Base-by-base conservation (phyloP, 2,888 invertebrate genomes). In the Caenorhabditis afra region DNA sequence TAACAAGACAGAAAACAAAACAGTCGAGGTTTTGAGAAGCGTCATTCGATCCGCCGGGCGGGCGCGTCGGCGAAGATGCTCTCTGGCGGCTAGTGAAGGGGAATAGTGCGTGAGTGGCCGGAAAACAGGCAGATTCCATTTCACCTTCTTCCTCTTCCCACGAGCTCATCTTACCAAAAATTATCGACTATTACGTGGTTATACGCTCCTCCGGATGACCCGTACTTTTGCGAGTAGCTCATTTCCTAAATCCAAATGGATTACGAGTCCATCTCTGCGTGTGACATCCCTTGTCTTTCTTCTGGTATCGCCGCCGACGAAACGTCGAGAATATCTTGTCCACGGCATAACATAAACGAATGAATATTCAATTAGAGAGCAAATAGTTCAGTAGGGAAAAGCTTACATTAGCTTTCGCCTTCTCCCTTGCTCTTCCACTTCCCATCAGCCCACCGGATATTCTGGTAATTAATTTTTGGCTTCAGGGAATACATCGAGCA, bases 91-190 rank as follows among this genome's bases (percentile, higher is more conserved):
- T 29, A 29, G 29, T 5, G 29, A 29, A 29, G 29, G 52, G 61
- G 61, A 75, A 67, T 67, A 67, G 66, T 66, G 67, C 75, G 66
- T 75, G 62, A 68, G 67, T 67, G 62, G 68, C 61, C 66, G 64
- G 76, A 76, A 76, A 76, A 76, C 68, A 76, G 76, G 68, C 76
- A 76, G 76, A 76, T 76, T 76, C 76, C 76, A 76, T 76, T 76
- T 76, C 76, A 68, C 67, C 68, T 67, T 67, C 67, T 67, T 75
- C 50, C 58, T 68, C 57, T 55, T 68, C 76, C 76, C 76, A 76
- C 76, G 76, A 76, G 66, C 68, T 76, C 76, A 64, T 68, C 58
- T 76, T 76, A 76, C 76, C 76, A 47, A 67, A 52, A 67, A 61
- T 67, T 75, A 75, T 75, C 67, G 67, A 75, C 67, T 66, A 67